phyloP scores from a whole-genome alignment of 2,888 invertebrate genomes.

The Pteria penguin region DNA sequence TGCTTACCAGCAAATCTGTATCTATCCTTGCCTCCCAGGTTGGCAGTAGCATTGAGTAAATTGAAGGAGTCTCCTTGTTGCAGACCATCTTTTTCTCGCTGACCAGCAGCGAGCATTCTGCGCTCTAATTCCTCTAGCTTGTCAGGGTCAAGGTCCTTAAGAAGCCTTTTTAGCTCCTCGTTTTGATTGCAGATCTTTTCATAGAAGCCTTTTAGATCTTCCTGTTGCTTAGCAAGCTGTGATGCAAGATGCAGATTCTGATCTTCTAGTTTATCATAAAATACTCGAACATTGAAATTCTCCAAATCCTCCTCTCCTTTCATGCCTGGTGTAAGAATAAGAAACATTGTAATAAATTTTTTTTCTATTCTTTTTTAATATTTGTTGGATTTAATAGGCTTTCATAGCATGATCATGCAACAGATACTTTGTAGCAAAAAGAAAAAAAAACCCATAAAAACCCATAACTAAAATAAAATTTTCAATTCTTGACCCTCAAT shows the following conservation, averaged over 20 bases:
- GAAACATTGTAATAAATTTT: too few species aligned
- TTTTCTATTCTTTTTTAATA: too few species aligned
- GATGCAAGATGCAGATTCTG: slow-evolving; percentile 79
- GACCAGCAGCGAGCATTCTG: slow-evolving; percentile 52
- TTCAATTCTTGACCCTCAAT: too few species aligned
- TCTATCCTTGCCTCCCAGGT: slow-evolving; percentile 54
- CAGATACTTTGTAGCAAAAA: too few species aligned
- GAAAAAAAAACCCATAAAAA: too few species aligned
- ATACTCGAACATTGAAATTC: slow-evolving; percentile 77
- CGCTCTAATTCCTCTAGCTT: slow-evolving; percentile 71
- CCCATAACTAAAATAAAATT: too few species aligned
- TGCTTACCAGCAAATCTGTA: slow-evolving; percentile 62
- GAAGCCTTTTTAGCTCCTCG: slow-evolving; percentile 71
- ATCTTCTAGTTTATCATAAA: slow-evolving; percentile 78
- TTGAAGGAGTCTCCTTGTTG: slow-evolving; percentile 57
- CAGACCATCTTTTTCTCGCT: slow-evolving; percentile 51
- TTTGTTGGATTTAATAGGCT: too few species aligned
- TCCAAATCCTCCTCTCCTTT: slow-evolving; percentile 69
- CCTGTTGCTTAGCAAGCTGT: slow-evolving; percentile 76
- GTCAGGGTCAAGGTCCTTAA: slow-evolving; percentile 70
- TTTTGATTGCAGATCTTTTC: slow-evolving; percentile 72
- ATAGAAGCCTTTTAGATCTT: slow-evolving; percentile 76
- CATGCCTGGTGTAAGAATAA: too few species aligned
- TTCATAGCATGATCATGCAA: too few species aligned
- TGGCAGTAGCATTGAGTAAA: slow-evolving; percentile 60